Evolutionary conservation across 1,140 invertebrate genomes (phyloP).

Genomic region (Anastrepha ludens): DNA sequence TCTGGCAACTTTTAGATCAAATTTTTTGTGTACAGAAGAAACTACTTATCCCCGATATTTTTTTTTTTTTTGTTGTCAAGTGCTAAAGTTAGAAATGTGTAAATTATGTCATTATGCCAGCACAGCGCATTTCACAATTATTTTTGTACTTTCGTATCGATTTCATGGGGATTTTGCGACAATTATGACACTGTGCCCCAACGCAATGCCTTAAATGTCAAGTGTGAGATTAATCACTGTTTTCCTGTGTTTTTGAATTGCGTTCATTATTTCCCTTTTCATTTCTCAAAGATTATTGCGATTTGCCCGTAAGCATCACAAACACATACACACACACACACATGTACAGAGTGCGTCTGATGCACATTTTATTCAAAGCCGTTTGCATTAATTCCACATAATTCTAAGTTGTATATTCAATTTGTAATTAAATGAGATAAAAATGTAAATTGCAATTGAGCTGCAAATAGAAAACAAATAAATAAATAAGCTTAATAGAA

Average conservation of each 20-base stretch:
- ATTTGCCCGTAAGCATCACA: background rate
- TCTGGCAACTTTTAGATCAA: no score
- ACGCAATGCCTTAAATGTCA: background rate
- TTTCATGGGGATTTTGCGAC: background rate
- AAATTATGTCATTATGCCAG: no score
- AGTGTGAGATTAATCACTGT: background rate
- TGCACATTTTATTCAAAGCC: background rate
- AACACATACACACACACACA: background rate
- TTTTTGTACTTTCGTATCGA: no score
- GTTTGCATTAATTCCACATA: conserved; percentile 25
- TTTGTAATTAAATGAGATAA: conserved; percentile 30
- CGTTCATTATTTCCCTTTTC: background rate
- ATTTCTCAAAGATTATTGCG: no score
- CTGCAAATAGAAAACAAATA: background rate
- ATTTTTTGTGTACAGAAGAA: no score
- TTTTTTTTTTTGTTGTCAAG: no score
- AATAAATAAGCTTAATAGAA: background rate
- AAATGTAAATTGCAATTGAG: conserved; percentile 37
- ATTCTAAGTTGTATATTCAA: conserved; percentile 15
- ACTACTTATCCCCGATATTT: no score
- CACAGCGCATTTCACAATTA: no score
- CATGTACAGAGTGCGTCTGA: conserved; percentile 12
- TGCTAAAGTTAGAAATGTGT: no score
- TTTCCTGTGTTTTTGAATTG: background rate
- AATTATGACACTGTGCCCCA: background rate